Evolutionary conservation across 2,113 vertebrate genomes (phyloP), one percentile per base, ranked within the genome.

Genomic region (Barbus barbus): DNA sequence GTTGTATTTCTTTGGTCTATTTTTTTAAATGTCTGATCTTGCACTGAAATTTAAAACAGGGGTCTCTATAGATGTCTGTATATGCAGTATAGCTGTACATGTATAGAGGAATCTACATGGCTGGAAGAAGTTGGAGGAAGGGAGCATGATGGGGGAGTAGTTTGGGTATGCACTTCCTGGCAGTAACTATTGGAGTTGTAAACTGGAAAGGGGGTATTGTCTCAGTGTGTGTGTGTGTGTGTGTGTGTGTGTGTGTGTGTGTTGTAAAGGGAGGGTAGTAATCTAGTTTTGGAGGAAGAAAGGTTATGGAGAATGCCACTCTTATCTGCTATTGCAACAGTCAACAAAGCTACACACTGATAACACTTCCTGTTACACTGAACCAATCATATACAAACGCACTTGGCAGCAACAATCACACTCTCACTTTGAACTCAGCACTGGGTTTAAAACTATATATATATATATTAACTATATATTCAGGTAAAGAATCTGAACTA

Each of bases 121-220:
- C 60, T 79, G 48, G 38, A 51, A 5, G 1, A 9, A 33, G 18
- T 13, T 48, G 41, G 5, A 63, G 56, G 41, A 80, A 73, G 31
- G 79, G 63, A 36, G 61, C 38, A 48, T 61, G 78, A 16, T 65
- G 74, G 80, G 58, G 83, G 80, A 79, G 83, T 79, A 81, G 74
- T 74, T 85, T 83, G 31, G 65, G 31, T 46, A 69, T 60, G 77
- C 38, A 83, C 77, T 87, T 87, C 86, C 86, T 87, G 86, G 75
- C 44, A 74, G 83, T 83, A 85, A 82, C 74, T 75, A 80, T 83
- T 83, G 71, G 67, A 63, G 77, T 83, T 87, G 86, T 87, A 87
- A 87, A 87, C 74, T 83, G 48, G 24, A 75, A 63, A 56, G 75
- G 48, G 60, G 33, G 74, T 31, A 78, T 78, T 78, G 83, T 82